Conservation (phyloP, 2,113 vertebrate species). For the Hymenochirus boettgeri region DNA sequence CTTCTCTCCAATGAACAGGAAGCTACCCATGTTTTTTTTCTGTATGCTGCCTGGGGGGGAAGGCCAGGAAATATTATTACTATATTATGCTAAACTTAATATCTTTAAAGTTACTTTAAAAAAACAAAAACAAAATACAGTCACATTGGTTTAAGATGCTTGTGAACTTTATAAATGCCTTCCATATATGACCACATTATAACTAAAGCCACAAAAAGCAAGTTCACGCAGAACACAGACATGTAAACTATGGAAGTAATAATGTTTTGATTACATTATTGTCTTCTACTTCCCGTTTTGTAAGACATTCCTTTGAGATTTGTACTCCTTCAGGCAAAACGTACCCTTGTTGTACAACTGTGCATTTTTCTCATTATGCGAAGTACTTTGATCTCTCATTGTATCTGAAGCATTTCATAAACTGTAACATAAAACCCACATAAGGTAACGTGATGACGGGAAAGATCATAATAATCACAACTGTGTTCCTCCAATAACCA, state of each 20-base stretch:
- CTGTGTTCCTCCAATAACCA: conserved; percentile 21
- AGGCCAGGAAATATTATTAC: too few relatives aligned
- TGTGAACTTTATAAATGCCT: not conserved
- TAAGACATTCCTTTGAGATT: conserved; percentile 20
- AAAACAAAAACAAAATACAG: not conserved
- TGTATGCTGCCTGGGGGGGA: too few relatives aligned
- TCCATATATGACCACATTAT: not conserved
- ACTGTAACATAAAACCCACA: conserved; percentile 34
- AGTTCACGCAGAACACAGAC: not conserved
- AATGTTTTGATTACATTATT: conserved; percentile 24
- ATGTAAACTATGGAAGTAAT: conserved; percentile 8
- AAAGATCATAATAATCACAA: conserved; percentile 38
- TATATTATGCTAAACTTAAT: too few relatives aligned
- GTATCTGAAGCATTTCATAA: conserved; percentile 35
- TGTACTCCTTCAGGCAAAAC: conserved; percentile 36
- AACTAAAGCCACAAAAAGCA: not conserved
- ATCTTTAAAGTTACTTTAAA: not conserved
- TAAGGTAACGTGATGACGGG: conserved; percentile 26
- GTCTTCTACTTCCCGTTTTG: conserved; percentile 4
- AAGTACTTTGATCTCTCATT: conserved; percentile 32
- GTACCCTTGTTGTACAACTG: conserved; percentile 28
- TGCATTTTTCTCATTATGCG: conserved; percentile 38
- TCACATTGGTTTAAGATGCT: too few relatives aligned
- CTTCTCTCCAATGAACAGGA: too few relatives aligned
- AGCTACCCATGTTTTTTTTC: too few relatives aligned